Base-by-base conservation (phyloP, 1,140 invertebrate genomes). In the Halesus radiatus region DNA sequence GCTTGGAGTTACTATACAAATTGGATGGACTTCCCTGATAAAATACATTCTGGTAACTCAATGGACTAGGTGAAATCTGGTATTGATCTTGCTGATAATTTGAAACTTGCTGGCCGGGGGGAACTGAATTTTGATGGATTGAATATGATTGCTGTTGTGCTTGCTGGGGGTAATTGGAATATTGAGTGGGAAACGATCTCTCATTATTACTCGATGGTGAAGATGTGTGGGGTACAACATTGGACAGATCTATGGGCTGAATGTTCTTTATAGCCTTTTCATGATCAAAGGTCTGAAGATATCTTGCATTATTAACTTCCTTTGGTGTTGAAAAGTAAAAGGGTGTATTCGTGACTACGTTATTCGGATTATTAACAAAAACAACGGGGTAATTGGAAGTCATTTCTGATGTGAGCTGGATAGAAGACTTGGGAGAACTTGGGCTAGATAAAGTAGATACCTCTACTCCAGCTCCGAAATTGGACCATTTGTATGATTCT, bases 191-290 rank as follows among this genome's bases (percentile, higher is more conserved):
- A 45, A 75, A 20, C 74, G 23, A 77, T 4, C 23, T 53, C 3
- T 18, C 50, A 18, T 80, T 29, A 29, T 29, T 70, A 26, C 72
- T 58, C 18, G 29, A 68, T 79, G 85, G 84, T 15, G 85, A 73
- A 29, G 87, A 85, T 73, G 85, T 85, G 83, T 86, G 86, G 54
- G 84, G 81, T 22, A 89, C 86, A 54, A 88, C 86, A 83, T 88
- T 89, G 52, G 88, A 87, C 10, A 88, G 85, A 79, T 88, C 88
- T 54, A 89, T 88, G 15, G 88, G 87, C 52, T 89, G 87, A 73
- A 89, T 88, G 85, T 88, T 89, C 85, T 89, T 88, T 77, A 89
- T 85, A 23, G 88, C 88, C 83, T 89, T 90, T 54, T 87, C 88
- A 81, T 90, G 88, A 82, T 90, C 89, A 84, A 89, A 89, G 52